Base-by-base conservation (phyloP, 2,113 vertebrate species). In the Nothoprocta pentlandii region DNA sequence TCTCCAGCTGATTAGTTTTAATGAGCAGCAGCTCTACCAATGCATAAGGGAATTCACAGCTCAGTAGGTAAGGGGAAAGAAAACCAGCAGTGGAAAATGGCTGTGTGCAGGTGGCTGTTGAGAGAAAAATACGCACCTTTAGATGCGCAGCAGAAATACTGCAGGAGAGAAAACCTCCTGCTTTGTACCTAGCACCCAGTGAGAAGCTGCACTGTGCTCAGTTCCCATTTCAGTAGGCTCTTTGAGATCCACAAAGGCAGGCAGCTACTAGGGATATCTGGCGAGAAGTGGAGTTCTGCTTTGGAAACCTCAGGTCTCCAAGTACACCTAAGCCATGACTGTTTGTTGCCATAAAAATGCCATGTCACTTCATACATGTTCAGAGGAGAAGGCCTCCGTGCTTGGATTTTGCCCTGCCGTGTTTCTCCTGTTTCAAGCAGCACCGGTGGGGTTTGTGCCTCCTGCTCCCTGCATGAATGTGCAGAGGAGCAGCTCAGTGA, bases 1-100 rank as follows among this genome's bases (percentile, higher is more conserved):
- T 96, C 94, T 93, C 96, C 88, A 93, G 97, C 86, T 97, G 96
- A 97, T 97, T 93, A 96, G 86, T 90, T 97, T 95, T 97, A 97
- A 97, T 62, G 94, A 97, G 96, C 91, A 94, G 96, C 76, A 80
- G 66, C 75, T 96, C 64, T 61, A 84, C 46, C 2, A 16, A 87
- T 74, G 85, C 90, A 68, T 80, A 63, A 92, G 94, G 91, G 93
- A 96, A 97, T 97, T 92, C 90, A 92, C 62, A 93, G 85, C 93
- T 93, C 73, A 80, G 56, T 62, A 90, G 93, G 83, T 42, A 82
- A 54, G 85, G 47, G 63, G 70, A 80, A 89, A 88, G 86, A 63
- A 94, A 76, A 85, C 0, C 16, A 80, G 68, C 42, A 61, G 68
- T 74, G 28, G 75, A 90, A 94, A 93, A 92, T 36, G 56, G 36